phyloP scores from a whole-genome alignment of 2,888 invertebrate species.

The Hydrotaea diabolus region DNA sequence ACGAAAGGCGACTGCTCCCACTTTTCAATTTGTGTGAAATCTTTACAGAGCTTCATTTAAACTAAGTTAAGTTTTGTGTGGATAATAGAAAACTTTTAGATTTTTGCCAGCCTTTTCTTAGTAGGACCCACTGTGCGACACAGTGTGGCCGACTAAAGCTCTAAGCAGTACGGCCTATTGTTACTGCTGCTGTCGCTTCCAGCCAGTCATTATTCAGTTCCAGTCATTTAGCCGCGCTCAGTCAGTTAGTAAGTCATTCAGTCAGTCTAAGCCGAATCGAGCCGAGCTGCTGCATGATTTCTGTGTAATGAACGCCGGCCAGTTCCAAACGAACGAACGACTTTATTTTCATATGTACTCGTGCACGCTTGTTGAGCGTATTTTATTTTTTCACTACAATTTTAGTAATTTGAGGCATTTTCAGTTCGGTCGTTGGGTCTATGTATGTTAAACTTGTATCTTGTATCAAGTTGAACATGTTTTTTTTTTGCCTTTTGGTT shows the following conservation, averaged over 20 bases:
- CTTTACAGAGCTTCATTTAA: too few species aligned
- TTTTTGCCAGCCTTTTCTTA: too few species aligned
- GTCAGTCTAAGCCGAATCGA: constrained; percentile 8
- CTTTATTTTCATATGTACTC: background rate
- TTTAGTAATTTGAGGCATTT: constrained; percentile 44
- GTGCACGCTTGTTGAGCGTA: background rate
- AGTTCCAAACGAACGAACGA: background rate
- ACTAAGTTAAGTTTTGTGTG: too few species aligned
- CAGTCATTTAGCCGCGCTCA: background rate
- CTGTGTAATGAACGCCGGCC: background rate
- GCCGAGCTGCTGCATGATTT: background rate
- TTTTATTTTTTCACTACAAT: constrained; percentile 11
- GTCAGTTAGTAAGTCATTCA: constrained; percentile 15
- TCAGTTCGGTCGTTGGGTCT: too few species aligned
- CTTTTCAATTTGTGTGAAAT: too few species aligned
- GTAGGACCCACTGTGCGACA: too few species aligned
- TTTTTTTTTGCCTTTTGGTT: background rate
- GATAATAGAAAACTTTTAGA: too few species aligned
- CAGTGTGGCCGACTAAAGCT: background rate
- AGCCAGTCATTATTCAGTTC: background rate
- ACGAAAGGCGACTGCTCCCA: too few species aligned
- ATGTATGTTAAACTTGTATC: constrained; percentile 36
- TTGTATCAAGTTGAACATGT: constrained; percentile 50
- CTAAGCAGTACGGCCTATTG: background rate
- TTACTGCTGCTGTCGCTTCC: background rate